Evolutionary conservation across 2,888 invertebrate species (phyloP).

Genomic region (Dastarcus helophoroides): DNA sequence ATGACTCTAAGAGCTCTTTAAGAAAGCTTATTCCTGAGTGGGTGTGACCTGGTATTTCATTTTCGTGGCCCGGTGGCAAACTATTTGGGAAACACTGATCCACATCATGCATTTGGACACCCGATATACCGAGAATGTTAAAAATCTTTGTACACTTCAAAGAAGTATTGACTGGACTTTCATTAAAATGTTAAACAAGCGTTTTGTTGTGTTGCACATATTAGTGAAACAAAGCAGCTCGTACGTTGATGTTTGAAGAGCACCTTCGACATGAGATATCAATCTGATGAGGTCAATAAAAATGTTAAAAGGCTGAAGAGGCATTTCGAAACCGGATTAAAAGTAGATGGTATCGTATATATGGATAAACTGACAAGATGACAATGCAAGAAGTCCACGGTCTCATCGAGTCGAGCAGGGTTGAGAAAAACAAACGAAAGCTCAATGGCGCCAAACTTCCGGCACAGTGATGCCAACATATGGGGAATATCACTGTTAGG

Average conservation of each 20-base stretch:
- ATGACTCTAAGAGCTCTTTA: no score
- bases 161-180: no score
- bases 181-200: no score
- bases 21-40: no score
- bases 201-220: background rate
- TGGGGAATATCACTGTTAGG: constrained; percentile 22
- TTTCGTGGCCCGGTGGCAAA: no score
- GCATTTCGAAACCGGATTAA: constrained; percentile 9
- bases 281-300: no score
- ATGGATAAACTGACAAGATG: constrained; percentile 7
- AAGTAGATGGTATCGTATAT: constrained; percentile 8
- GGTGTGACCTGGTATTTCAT: no score
- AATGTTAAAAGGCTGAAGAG: background rate
- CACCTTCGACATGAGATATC: constrained; percentile 8
- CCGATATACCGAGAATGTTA: no score
- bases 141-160: no score
- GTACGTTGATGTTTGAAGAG: constrained; percentile 9
- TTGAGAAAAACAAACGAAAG: constrained; percentile 33
- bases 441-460: constrained; percentile 35
- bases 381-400: constrained; percentile 8
- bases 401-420: constrained; percentile 15
- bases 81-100: no score
- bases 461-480: constrained; percentile 28
- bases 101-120: no score
- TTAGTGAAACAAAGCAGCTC: constrained; percentile 7